Evolutionary conservation across 2,888 invertebrate genomes (phyloP).

Genomic region (Rotaria magnacalcarata): DNA sequence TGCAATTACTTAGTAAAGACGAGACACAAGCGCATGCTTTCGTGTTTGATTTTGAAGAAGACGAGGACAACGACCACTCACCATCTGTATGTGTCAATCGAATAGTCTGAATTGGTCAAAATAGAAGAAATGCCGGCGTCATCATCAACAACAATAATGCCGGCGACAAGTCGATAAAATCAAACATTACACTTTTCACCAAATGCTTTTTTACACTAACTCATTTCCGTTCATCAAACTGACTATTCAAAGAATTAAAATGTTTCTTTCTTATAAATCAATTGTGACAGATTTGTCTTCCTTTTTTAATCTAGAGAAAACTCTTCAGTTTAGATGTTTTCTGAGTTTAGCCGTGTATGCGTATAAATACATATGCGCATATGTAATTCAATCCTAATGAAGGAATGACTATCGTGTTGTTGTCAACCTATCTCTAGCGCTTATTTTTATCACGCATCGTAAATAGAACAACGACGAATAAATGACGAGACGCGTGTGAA

Average conservation of each 20-base stretch:
- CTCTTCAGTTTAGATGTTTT: neutral
- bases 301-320: neutral
- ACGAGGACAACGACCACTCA: neutral
- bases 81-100: constrained; percentile 19
- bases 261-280: neutral
- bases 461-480: constrained; percentile 20
- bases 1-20: neutral
- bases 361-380: neutral
- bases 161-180: constrained; percentile 20
- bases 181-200: neutral
- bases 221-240: neutral
- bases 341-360: neutral
- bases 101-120: constrained; percentile 22
- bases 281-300: neutral
- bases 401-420: neutral
- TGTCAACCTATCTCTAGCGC: neutral
- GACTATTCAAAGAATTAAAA: neutral
- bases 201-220: neutral
- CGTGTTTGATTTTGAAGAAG: constrained; percentile 4
- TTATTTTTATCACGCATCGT: neutral
- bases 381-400: neutral
- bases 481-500: neutral
- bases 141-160: neutral
- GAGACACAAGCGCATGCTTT: neutral
- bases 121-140: neutral